These are phyloP conservation scores for Oryzias celebensis DNA, from an alignment of 2,113 vertebrate species.

Conservation along the genomic window DNA sequence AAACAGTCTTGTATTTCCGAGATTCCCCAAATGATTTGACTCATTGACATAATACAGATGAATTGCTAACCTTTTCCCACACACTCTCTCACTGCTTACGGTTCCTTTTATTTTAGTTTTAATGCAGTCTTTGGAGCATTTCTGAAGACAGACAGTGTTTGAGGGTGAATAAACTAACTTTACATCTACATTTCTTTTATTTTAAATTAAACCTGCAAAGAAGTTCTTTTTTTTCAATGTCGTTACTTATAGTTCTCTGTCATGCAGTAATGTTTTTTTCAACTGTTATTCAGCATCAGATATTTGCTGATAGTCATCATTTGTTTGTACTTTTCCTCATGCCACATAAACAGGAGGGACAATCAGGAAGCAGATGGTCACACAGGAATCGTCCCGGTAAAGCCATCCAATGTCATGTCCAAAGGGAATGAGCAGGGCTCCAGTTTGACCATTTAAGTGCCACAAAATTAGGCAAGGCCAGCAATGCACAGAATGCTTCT, in stretches of 20 bases:
- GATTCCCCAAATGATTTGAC: conserved; percentile 62
- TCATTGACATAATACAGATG: conserved; percentile 47
- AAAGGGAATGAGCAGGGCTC: conserved; percentile 46
- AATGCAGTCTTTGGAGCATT: conserved; percentile 42
- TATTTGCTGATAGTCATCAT: conserved; percentile 30
- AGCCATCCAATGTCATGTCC: conserved; percentile 54
- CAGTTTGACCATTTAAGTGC: conserved; percentile 48
- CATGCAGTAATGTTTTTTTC: not conserved
- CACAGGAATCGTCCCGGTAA: conserved; percentile 58
- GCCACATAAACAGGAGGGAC: conserved; percentile 56
- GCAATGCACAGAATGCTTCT: not conserved
- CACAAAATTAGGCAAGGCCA: conserved; percentile 12
- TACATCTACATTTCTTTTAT: conserved; percentile 54
- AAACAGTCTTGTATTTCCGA: conserved; percentile 46
- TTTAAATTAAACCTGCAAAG: conserved; percentile 45
- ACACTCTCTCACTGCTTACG: conserved; percentile 29
- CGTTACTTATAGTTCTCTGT: conserved; percentile 19
- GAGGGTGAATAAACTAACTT: conserved; percentile 45
- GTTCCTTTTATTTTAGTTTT: conserved; percentile 40
- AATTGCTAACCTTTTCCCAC: conserved; percentile 28
- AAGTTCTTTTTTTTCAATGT: not conserved
- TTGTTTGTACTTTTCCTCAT: conserved; percentile 11
- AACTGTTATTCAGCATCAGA: not conserved
- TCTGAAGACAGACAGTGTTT: conserved; percentile 17
- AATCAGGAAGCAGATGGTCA: conserved; percentile 71